phyloP scores from a whole-genome alignment of 2,888 invertebrate species.

The Chrysomela aeneicollis region DNA sequence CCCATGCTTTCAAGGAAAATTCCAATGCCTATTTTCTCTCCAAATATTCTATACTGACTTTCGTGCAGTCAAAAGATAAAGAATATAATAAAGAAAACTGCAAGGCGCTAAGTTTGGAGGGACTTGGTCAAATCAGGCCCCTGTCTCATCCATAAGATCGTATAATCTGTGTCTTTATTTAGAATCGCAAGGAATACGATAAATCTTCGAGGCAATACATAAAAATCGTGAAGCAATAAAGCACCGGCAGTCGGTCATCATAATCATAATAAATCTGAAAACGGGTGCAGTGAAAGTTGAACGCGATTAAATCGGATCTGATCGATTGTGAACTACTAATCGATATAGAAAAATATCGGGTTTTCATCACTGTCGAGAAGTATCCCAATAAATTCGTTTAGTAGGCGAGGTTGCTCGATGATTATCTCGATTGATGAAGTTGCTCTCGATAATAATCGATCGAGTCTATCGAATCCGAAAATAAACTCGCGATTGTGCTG shows the following conservation, averaged over 20 bases:
- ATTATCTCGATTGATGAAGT: constrained; percentile 7
- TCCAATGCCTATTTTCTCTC: no score
- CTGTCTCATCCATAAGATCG: no score
- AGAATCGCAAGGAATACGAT: not conserved
- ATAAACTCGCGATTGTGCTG: not conserved
- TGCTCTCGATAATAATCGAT: not conserved
- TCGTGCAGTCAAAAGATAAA: no score
- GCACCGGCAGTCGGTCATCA: constrained; percentile 33
- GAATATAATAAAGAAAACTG: no score
- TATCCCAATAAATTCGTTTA: constrained; percentile 24
- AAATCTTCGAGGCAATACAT: not conserved
- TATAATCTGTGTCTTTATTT: no score
- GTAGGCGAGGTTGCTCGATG: constrained; percentile 21
- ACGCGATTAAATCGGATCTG: constrained; percentile 23
- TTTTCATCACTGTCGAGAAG: constrained; percentile 29
- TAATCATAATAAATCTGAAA: constrained; percentile 36
- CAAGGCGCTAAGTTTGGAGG: no score
- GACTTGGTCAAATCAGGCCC: no score
- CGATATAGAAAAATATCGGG: constrained; percentile 23
- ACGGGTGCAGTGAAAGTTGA: constrained; percentile 40
- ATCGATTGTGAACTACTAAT: constrained; percentile 13
- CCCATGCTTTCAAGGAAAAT: no score
- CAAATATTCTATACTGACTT: no score
- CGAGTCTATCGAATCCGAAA: not conserved
- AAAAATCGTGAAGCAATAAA: constrained; percentile 18